These are phyloP conservation scores for Latheticus oryzae DNA, from an alignment of 2,888 invertebrate genomes.

Conservation along the genomic window DNA sequence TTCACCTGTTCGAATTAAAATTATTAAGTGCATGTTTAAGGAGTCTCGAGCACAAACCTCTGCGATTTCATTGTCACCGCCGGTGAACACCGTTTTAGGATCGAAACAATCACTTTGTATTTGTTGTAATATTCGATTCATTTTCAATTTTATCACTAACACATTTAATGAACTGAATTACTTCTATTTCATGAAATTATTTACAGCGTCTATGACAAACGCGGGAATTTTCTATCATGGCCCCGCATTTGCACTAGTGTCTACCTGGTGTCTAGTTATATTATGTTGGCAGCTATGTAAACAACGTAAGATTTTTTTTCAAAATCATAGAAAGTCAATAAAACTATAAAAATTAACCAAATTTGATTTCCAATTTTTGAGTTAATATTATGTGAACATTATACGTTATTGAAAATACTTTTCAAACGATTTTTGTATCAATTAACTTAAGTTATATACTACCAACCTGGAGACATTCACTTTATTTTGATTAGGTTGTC, in stretches of 20 bases:
- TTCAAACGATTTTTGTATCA: too few species aligned
- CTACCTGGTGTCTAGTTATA: too few species aligned
- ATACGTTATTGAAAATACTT: too few species aligned
- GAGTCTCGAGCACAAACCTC: too few species aligned
- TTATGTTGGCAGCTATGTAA: conserved; percentile 7
- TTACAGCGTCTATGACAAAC: conserved; percentile 21
- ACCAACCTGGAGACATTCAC: conserved; percentile 2
- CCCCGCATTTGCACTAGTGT: too few species aligned
- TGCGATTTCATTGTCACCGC: conserved; percentile 1
- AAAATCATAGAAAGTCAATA: not conserved
- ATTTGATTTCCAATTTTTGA: too few species aligned
- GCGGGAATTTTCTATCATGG: conserved; percentile 30
- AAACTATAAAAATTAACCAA: too few species aligned
- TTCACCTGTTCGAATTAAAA: too few species aligned
- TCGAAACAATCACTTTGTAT: conserved; percentile 18
- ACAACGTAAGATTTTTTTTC: not conserved
- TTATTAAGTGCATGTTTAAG: too few species aligned
- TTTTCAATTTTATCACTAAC: conserved; percentile 3
- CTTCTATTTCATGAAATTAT: conserved; percentile 3
- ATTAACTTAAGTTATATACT: too few species aligned
- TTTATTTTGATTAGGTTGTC: too few species aligned
- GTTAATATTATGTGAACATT: too few species aligned
- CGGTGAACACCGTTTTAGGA: conserved; percentile 4
- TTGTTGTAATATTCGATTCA: conserved; percentile 8
- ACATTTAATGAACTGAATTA: not conserved